Conservation (phyloP, 2,113 vertebrate species). For the Cebus imitator region DNA sequence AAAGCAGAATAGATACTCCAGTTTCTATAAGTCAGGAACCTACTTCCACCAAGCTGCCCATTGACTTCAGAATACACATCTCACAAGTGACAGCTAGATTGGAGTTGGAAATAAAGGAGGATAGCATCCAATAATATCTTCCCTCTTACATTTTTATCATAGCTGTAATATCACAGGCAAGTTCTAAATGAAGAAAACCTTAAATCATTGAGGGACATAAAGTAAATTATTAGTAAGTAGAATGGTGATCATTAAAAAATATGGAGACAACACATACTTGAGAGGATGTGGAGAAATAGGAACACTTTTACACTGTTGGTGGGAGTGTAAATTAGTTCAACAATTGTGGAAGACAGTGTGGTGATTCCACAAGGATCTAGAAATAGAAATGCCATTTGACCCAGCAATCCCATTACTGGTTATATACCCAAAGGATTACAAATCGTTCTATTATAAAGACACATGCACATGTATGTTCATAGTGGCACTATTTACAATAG, state of each 20-base stretch:
- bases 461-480: too few species aligned
- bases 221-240: not conserved
- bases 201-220: not conserved
- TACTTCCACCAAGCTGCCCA: not conserved
- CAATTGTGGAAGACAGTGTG: too few species aligned
- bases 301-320: too few species aligned
- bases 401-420: too few species aligned
- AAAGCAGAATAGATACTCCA: not conserved
- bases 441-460: too few species aligned
- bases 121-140: not conserved
- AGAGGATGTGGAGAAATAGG: too few species aligned
- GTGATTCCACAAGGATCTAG: too few species aligned
- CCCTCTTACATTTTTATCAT: not conserved
- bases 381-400: too few species aligned
- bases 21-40: not conserved
- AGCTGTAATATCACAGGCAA: not conserved
- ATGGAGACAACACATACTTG: too few species aligned
- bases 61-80: not conserved
- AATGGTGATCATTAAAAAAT: not conserved
- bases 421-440: too few species aligned
- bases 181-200: not conserved
- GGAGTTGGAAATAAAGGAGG: not conserved
- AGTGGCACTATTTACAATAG: too few species aligned
- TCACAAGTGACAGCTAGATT: not conserved
- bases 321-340: too few species aligned